These are phyloP conservation scores for Dicranocentrus wangi DNA, from an alignment of 2,888 invertebrate species.

Conservation along the genomic window DNA sequence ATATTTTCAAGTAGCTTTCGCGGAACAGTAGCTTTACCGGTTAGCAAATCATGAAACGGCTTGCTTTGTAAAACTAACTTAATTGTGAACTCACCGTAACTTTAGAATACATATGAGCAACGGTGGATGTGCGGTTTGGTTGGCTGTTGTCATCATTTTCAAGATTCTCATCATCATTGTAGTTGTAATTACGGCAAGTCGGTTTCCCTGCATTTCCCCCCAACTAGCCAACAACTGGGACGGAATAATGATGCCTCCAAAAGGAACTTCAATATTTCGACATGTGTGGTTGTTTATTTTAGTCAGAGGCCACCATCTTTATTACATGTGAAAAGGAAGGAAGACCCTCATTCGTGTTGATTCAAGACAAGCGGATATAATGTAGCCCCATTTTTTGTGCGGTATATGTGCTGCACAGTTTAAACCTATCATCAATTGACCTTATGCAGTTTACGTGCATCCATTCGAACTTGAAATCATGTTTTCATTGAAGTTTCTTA, in stretches of 20 bases:
- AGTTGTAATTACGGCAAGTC: conserved; percentile 11
- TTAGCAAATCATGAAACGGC: no score
- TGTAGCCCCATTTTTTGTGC: neutral
- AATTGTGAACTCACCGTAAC: no score
- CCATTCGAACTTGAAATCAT: conserved; percentile 31
- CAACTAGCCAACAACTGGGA: neutral
- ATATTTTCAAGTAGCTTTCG: no score
- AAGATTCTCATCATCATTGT: neutral
- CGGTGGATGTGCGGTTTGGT: no score
- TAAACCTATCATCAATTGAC: conserved; percentile 60
- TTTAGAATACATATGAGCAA: no score
- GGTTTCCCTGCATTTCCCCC: conserved; percentile 9
- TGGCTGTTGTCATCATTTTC: neutral
- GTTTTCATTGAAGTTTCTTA: conserved; percentile 31
- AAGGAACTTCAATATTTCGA: conserved; percentile 70
- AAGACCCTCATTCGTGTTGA: conserved; percentile 14
- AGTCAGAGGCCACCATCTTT: conserved; percentile 67
- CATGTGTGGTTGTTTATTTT: conserved; percentile 72
- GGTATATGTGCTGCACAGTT: neutral
- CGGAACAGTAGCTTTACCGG: no score
- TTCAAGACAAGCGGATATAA: neutral
- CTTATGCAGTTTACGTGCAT: conserved; percentile 35
- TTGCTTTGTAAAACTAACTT: no score
- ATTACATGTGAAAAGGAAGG: conserved; percentile 62
- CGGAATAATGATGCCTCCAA: neutral